These are phyloP conservation scores for Ypsolopha scabrella DNA, from an alignment of 2,888 invertebrate genomes.

Conservation along the genomic window DNA sequence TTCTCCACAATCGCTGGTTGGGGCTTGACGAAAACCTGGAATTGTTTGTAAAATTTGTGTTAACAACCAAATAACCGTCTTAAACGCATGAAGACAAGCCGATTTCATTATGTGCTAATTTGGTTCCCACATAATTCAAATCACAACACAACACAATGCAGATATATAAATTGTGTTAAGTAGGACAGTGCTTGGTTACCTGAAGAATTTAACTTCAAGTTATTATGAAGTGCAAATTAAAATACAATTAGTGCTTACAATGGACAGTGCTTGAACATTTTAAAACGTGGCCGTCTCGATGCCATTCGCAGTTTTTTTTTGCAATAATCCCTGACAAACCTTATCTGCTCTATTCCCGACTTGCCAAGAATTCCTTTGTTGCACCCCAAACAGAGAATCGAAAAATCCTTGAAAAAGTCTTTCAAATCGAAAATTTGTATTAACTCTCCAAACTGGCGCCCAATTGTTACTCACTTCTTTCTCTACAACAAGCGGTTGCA, in stretches of 20 bases:
- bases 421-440: not conserved
- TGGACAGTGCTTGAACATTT: not conserved
- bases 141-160: not conserved
- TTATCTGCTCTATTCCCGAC: conserved; percentile 17
- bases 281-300: conserved; percentile 21
- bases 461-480: conserved; percentile 51
- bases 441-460: conserved; percentile 4
- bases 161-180: not conserved
- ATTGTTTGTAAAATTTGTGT: not conserved
- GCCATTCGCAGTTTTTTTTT: conserved; percentile 12
- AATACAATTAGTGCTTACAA: not conserved
- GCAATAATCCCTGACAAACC: conserved; percentile 31
- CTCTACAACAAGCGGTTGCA: conserved; percentile 24
- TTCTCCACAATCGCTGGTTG: conserved; percentile 33
- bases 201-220: no score
- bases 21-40: not conserved
- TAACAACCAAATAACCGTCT: conserved; percentile 1
- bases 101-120: not conserved
- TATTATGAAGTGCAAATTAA: no score
- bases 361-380: conserved; percentile 18
- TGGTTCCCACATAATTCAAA: not conserved
- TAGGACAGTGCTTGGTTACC: no score
- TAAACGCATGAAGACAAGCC: not conserved
- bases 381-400: conserved; percentile 24
- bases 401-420: conserved; percentile 23